A percentile compares a stretch with the other conserved stretches of the same genome.
These are phyloP conservation scores for Ceriagrion tenellum DNA, from an alignment of 2,888 invertebrate genomes.

Conservation along the genomic window DNA sequence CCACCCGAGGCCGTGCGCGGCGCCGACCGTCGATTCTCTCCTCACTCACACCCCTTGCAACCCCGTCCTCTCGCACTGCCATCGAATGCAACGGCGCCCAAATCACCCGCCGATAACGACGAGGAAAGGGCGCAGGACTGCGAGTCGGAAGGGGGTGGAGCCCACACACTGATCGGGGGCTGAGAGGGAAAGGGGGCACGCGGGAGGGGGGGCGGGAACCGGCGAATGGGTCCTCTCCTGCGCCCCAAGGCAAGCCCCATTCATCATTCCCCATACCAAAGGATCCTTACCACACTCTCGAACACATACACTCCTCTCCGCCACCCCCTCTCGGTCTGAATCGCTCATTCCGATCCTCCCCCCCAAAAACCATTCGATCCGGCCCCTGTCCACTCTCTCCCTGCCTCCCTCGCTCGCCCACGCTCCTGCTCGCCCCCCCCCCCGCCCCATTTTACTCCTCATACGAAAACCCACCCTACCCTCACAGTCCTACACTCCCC, in stretches of 20 bases:
- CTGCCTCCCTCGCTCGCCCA: not conserved
- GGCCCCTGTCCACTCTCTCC: not conserved
- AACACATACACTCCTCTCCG: not conserved
- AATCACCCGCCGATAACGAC: constrained; percentile 65
- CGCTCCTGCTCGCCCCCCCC: not conserved
- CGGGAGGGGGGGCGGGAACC: constrained; percentile 69
- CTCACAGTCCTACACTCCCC: not conserved
- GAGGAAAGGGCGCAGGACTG: constrained; percentile 45
- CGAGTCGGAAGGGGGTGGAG: not conserved
- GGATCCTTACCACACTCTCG: constrained; percentile 24
- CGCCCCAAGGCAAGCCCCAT: constrained; percentile 50
- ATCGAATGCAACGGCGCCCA: constrained; percentile 56
- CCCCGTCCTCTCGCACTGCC: not conserved
- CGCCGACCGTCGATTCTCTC: not conserved
- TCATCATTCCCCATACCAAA: constrained; percentile 60
- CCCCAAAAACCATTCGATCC: constrained; percentile 8
- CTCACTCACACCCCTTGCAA: not conserved
- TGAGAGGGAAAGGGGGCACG: constrained; percentile 69
- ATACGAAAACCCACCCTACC: not conserved
- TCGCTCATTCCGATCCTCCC: constrained; percentile 1
- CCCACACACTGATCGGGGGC: not conserved
- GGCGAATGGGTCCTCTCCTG: constrained; percentile 43
- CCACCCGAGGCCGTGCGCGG: not conserved
- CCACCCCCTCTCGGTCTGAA: not conserved
- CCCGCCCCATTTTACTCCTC: not conserved